Base-by-base conservation (phyloP, 2,797 vertebrate species). In the Danio albolineatus region DNA sequence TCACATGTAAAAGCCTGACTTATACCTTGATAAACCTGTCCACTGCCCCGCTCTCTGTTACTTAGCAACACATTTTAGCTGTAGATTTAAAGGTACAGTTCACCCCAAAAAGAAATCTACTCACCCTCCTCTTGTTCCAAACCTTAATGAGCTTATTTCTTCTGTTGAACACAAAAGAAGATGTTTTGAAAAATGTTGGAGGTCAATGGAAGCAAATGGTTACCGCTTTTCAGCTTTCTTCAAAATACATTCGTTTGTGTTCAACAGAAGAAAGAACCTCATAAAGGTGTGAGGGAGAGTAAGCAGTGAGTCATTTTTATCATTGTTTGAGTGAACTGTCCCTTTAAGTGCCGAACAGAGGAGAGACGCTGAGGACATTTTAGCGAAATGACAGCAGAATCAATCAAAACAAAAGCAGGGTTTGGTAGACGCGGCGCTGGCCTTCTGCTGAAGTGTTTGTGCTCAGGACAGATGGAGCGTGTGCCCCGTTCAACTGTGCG, bases 21-120 rank as follows among this genome's bases (percentile, higher is more conserved):
- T 16, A 41, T 76, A 53, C 61, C 69, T 81, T 61, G 43, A 64
- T 41, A 61, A 73, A 73, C 48, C 41, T 4, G 17, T 66, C 69
- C 66, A 70, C 39, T 82, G 65, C 83, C 82, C 73, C 49, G 73
- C 57, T 38, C 57, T 82, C 10, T 17, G 83, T 76, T 38, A 80
- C 82, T 83, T 82, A 73, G 79, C 76, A 80, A 75, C 84, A 73
- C 56, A 60, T 70, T 78, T 79, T 51, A n/a, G 78, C 56, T 43
- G 66, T 56, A 51, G 78, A 79, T 75, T 83, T 66, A 49, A 28
- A 28, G 28, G 28, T 28, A 28, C 28, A 28, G 28, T 28, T 28
- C 28, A 28, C 1, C 28, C 28, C 28, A 28, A n/a, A 28, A 28
- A 28, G 28, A 28, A 28, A 28, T 28, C 28, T 28, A 28, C 28